phyloP scores from a whole-genome alignment of 2,888 invertebrate species.

The Dermolepida albohirtum region DNA sequence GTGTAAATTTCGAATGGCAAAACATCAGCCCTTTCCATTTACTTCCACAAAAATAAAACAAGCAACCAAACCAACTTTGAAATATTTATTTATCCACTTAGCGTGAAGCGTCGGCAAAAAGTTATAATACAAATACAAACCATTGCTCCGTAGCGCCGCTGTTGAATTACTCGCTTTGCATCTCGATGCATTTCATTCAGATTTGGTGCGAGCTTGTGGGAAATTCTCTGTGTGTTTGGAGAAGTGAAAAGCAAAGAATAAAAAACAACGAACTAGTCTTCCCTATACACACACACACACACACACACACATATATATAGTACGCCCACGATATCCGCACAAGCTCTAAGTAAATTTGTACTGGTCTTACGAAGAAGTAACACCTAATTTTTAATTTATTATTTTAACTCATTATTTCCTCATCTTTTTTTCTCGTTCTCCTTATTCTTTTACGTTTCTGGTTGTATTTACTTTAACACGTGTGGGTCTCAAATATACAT shows the following conservation, averaged over 20 bases:
- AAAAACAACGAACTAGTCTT: too few species aligned
- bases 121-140: constrained; percentile 11
- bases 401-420: constrained; percentile 10
- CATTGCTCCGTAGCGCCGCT: too few species aligned
- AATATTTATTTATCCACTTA: constrained; percentile 61
- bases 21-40: constrained; percentile 54
- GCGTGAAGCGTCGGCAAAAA: constrained; percentile 49
- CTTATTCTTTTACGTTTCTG: too few species aligned
- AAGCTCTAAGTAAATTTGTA: constrained; percentile 22
- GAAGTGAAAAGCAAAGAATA: too few species aligned
- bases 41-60: constrained; percentile 47
- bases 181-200: constrained; percentile 22
- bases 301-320: too few species aligned
- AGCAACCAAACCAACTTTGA: constrained; percentile 54
- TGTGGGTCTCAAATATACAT: too few species aligned
- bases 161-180: constrained; percentile 6
- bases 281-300: too few species aligned
- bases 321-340: constrained; percentile 25
- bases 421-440: not conserved
- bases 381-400: constrained; percentile 17
- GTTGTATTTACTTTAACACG: too few species aligned
- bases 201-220: constrained; percentile 10
- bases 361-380: constrained; percentile 12
- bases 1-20: constrained; percentile 34
- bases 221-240: constrained; percentile 2